These are phyloP conservation scores for Orthosia cruda DNA, from an alignment of 2,888 invertebrate species.

Conservation along the genomic window DNA sequence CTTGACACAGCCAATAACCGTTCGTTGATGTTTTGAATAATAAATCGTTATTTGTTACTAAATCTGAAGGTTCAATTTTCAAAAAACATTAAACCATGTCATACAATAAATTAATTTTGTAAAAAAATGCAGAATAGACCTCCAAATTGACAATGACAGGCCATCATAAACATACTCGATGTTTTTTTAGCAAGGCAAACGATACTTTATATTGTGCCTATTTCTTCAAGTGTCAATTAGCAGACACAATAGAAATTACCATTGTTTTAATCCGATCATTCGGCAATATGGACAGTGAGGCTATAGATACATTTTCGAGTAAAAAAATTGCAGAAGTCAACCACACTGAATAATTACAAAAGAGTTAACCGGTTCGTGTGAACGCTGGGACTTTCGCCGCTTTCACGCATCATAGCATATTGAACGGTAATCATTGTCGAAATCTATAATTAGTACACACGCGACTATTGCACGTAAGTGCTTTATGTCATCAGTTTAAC, in stretches of 20 bases:
- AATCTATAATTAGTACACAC: conserved; percentile 79
- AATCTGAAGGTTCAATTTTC: not conserved
- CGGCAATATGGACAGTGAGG: too few relatives aligned
- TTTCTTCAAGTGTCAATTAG: too few relatives aligned
- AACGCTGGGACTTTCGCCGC: conserved; percentile 86
- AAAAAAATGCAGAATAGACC: not conserved
- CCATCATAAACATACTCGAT: not conserved
- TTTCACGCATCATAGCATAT: conserved; percentile 83
- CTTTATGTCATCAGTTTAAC: conserved; percentile 41
- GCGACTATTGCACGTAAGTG: conserved; percentile 57
- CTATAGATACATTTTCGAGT: not conserved
- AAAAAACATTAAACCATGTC: conserved; percentile 11
- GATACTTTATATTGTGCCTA: not conserved
- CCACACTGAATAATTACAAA: conserved; percentile 78
- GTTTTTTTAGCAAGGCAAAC: conserved; percentile 21
- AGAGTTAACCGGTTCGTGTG: conserved; percentile 83
- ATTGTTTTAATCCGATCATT: too few relatives aligned
- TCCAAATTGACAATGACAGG: not conserved
- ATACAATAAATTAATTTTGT: not conserved
- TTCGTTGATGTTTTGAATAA: conserved; percentile 72
- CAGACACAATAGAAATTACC: too few relatives aligned
- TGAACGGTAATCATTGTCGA: conserved; percentile 79
- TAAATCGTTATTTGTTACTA: conserved; percentile 59
- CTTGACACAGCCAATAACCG: conserved; percentile 80
- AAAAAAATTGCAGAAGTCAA: conserved; percentile 53